A percentile compares a stretch with the other conserved stretches of the same genome.
phyloP scores from a whole-genome alignment of 2,888 invertebrate genomes.

The Chirona hameri region DNA sequence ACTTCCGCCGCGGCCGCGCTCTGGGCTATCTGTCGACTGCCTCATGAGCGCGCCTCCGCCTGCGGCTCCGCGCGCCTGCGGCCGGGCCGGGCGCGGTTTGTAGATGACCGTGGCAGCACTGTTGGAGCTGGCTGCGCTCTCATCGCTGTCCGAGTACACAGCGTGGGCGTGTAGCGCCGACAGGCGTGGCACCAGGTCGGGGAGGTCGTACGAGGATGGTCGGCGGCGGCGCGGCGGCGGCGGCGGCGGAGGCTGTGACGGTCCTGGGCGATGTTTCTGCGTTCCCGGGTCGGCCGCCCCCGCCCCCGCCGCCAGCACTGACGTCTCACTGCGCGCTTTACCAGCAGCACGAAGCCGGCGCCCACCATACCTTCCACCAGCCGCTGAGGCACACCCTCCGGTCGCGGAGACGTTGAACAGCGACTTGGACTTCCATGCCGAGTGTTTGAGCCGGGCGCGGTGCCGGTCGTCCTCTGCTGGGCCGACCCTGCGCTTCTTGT shows the following conservation, averaged over 20 bases:
- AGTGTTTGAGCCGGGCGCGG: background rate
- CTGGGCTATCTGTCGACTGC: no score
- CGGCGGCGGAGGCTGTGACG: no score
- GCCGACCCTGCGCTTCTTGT: background rate
- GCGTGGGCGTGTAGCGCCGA: conserved; percentile 7
- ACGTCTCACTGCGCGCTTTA: background rate
- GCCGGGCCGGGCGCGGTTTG: background rate
- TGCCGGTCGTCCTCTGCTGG: background rate
- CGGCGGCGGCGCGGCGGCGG: no score
- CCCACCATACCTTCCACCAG: background rate
- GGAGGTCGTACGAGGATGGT: background rate
- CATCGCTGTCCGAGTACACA: conserved; percentile 13
- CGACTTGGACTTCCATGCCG: conserved; percentile 11
- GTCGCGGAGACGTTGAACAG: conserved; percentile 10
- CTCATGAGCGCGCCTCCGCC: no score
- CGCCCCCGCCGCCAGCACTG: background rate
- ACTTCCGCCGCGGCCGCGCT: no score
- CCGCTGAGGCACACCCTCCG: no score
- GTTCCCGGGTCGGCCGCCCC: background rate
- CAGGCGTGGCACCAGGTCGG: conserved; percentile 12
- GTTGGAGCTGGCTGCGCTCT: conserved; percentile 5
- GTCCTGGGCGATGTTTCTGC: no score
- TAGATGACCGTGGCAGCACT: conserved; percentile 24
- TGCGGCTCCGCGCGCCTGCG: background rate
- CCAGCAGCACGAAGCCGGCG: background rate